Base-by-base conservation (phyloP, 2,113 vertebrate genomes). In the human region DNA sequence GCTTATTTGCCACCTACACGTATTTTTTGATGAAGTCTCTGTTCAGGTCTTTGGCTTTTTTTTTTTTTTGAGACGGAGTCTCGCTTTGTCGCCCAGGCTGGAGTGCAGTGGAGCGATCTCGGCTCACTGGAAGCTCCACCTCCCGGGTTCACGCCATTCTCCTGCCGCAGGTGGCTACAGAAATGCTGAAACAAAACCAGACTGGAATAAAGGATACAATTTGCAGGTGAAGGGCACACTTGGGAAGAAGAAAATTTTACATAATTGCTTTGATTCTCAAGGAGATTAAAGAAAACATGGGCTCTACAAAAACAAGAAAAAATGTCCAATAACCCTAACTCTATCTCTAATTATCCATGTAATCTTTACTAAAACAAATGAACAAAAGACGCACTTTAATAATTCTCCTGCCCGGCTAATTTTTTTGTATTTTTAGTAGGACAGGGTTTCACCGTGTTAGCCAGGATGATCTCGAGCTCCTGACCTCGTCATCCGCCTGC, bases 161-260 rank as follows among this genome's bases (percentile, higher is more conserved):
- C 27, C 61, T 64, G 27, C 27, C 57, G 8, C 57, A 64, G 52
- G 52, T 55, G 52, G 52, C 40, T 40, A 40, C 40, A 40, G 40
- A 40, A 40, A 40, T 75, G 45, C 35, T 88, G 14, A 12, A 91
- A 97, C 23, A 95, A 87, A 96, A 79, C 2, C 12, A 91, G 27
- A 92, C 76, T 95, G n/a, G 35, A 89, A 83, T 55, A 61, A 73
- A 93, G 17, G 20, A 88, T 89, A 18, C 89, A 70, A 75, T 61
- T 92, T 80, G 80, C 27, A 88, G 11, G 88, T 93, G 23, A 96
- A 85, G 25, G 79, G 23, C 48, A 73, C 27, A 66, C 52, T 80
- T 96, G 8, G 30, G 40, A 90, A 94, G 52, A 95, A 93, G 38
- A 94, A 93, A 90, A 91, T 61, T 93, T 84, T 88, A 85, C 6